These are phyloP conservation scores for Scaptodrosophila latifasciaeformis DNA, from an alignment of 2,888 invertebrate species.

Conservation along the genomic window DNA sequence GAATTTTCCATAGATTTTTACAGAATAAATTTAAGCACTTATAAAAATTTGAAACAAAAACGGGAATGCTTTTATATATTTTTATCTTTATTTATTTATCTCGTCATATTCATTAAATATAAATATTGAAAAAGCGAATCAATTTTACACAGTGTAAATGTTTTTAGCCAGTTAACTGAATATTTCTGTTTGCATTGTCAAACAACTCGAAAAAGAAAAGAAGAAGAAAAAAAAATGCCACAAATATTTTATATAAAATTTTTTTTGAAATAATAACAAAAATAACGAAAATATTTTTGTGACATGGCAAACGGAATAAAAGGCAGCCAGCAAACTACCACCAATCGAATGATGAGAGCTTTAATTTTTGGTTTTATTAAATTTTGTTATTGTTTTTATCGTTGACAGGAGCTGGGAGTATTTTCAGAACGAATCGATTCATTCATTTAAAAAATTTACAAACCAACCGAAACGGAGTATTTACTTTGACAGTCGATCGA, in stretches of 20 bases:
- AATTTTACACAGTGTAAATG: conserved; percentile 27
- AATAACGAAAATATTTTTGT: conserved; percentile 4
- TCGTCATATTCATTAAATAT: conserved; percentile 22
- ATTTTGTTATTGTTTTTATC: not conserved
- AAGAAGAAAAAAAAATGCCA: not conserved
- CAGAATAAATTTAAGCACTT: too few relatives aligned
- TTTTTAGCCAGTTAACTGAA: not conserved
- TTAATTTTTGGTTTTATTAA: not conserved
- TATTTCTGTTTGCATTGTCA: not conserved
- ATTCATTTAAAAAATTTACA: not conserved
- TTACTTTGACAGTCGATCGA: conserved; percentile 9
- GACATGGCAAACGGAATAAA: not conserved
- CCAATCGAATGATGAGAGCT: not conserved
- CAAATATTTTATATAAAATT: not conserved
- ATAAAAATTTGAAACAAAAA: too few relatives aligned
- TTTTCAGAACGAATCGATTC: not conserved
- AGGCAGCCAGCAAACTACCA: not conserved
- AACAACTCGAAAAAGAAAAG: not conserved
- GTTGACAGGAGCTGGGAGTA: not conserved
- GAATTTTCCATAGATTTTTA: too few relatives aligned
- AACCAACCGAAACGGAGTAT: not conserved
- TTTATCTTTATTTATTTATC: too few relatives aligned
- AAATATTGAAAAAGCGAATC: conserved; percentile 37
- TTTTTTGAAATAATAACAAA: not conserved
- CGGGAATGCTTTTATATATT: too few relatives aligned